Conservation (phyloP, 2,113 vertebrate genomes). For the Hypomesus transpacificus region DNA sequence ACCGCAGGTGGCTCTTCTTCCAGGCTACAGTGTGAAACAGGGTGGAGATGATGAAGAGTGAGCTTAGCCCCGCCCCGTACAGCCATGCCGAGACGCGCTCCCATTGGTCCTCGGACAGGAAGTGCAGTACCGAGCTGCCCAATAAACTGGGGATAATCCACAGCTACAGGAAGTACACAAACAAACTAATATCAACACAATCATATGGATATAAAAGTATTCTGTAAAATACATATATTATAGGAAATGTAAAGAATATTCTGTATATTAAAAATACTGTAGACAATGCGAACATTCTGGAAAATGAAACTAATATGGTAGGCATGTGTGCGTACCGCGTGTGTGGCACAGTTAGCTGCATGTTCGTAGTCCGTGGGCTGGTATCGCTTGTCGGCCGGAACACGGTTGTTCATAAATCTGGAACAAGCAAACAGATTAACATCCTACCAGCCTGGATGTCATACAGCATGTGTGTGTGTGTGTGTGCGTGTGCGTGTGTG, state of each 20-base stretch:
- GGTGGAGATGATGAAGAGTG: conserved; percentile 93
- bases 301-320: too few relatives aligned
- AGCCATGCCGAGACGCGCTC: conserved; percentile 91
- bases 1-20: conserved; percentile 96
- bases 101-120: conserved; percentile 88
- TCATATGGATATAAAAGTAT: too few relatives aligned
- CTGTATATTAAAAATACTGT: not conserved
- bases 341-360: not conserved
- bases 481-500: too few relatives aligned
- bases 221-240: not conserved
- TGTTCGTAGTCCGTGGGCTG: conserved; percentile 95
- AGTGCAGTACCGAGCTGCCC: conserved; percentile 85
- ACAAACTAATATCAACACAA: not conserved
- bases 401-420: conserved; percentile 96
- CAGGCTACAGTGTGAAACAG: conserved; percentile 92
- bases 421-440: conserved; percentile 28
- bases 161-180: conserved; percentile 66
- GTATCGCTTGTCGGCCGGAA: conserved; percentile 88
- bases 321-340: not conserved
- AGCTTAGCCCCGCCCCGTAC: conserved; percentile 88
- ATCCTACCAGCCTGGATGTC: not conserved
- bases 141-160: conserved; percentile 95
- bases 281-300: too few relatives aligned
- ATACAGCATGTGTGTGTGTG: too few relatives aligned
- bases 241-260: not conserved